Evolutionary conservation across 2,888 invertebrate species (phyloP).

Genomic region (Laspeyria flexula): DNA sequence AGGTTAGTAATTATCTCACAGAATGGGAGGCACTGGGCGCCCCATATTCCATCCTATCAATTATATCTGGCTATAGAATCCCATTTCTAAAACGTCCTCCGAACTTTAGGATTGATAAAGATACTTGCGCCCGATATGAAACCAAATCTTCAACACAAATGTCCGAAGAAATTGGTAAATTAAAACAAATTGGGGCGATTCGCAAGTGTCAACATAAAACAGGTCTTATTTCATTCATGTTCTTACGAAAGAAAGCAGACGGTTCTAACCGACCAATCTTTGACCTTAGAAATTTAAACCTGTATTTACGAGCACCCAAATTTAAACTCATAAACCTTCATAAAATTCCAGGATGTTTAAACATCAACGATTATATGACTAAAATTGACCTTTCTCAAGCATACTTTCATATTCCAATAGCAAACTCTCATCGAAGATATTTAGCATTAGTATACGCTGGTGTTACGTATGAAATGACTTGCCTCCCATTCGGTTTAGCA

Average conservation of each 20-base stretch:
- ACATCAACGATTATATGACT: not conserved
- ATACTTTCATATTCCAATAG: slow-evolving; percentile 1
- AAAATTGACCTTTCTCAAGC: not conserved
- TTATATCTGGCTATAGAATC: not conserved
- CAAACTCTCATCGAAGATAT: not conserved
- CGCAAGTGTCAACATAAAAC: not conserved
- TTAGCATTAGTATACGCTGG: not conserved
- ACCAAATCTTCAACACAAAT: not conserved
- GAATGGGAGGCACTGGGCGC: not conserved
- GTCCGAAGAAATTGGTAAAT: not conserved
- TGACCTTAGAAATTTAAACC: not conserved
- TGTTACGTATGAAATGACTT: slow-evolving; percentile 13
- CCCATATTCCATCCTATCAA: not conserved
- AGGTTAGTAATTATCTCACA: not conserved
- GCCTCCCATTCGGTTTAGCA: slow-evolving; percentile 11
- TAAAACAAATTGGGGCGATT: not conserved
- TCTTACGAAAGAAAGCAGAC: not conserved
- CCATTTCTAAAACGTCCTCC: not conserved
- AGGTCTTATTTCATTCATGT: not conserved
- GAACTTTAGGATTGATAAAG: not conserved
- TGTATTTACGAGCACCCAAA: not conserved
- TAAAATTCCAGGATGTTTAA: not conserved
- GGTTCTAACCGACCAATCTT: not conserved
- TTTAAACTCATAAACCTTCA: not conserved
- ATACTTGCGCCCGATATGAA: not conserved